Evolutionary conservation across 2,113 vertebrate species (phyloP), one percentile per base, ranked within the genome.

Genomic region (Lanius collurio): DNA sequence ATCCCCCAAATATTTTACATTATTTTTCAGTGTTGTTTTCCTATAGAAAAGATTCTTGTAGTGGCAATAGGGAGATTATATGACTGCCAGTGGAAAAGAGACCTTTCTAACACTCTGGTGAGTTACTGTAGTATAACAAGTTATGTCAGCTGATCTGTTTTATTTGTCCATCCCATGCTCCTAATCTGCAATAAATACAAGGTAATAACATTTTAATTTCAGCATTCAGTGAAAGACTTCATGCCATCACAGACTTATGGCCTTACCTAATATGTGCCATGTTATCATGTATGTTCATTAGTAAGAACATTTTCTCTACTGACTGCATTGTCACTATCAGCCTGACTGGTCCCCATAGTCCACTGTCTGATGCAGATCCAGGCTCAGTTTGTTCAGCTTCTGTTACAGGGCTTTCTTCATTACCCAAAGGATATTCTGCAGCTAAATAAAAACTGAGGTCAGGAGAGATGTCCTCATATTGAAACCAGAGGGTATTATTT

Each of bases 371-470:
- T 87, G 69, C 77, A 83, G 52, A 71, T 60, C 27, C 56, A 81
- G n/a, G 19, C 56, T 92, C 2, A 3, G 46, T 62, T 92, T 94
- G 21, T 83, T 55, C 39, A 87, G 83, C 47, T 91, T 13, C 50
- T 67, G 24, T 82, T 84, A 39, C 1, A 91, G 62, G 77, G 16
- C 60, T 87, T 89, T 62, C 83, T 89, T 93, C 74, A 60, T 90
- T 95, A 76, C 80, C 89, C 69, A 62, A 16, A 71, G 95, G 53
- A 49, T 84, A 68, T 81, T 92, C 81, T 94, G 80, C 81, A 89
- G 86, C 91, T 94, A 95, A 94, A 94, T 97, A 90, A 95, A 96
- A 87, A 57, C 53, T 22, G 5, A 60, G 44, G 73, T 91, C 84
- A 94, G 87, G 62, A 94, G 93, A 89, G n/a, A 53, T 92, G 80